Evolutionary conservation across 2,888 invertebrate genomes (phyloP).

Genomic region (Patella pellucida): DNA sequence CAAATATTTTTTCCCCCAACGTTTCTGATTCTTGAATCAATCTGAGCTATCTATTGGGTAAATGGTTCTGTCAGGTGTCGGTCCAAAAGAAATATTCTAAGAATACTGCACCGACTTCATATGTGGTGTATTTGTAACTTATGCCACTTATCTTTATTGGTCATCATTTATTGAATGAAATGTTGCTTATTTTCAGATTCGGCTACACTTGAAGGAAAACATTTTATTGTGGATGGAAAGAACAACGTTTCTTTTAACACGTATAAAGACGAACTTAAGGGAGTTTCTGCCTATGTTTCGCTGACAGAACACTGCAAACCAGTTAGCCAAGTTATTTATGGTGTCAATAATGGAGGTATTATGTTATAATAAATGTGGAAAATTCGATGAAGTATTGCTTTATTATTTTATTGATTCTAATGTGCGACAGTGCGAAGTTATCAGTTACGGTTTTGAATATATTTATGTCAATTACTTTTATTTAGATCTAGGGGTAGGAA

Average conservation of each 20-base stretch:
- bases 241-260: constrained; percentile 17
- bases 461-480: no score
- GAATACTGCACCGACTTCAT: not conserved
- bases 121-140: no score
- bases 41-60: no score
- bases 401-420: no score
- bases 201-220: constrained; percentile 11
- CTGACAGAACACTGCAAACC: constrained; percentile 21
- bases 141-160: not conserved
- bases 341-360: constrained; percentile 8
- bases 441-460: no score
- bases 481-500: no score
- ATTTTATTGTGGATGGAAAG: constrained; percentile 12
- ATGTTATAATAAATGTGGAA: no score
- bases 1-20: no score
- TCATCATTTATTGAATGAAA: not conserved
- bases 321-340: constrained; percentile 17
- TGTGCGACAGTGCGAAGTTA: no score
- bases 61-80: no score
- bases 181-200: constrained; percentile 9
- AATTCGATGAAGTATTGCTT: no score
- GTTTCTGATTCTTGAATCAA: no score
- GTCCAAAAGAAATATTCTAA: not conserved
- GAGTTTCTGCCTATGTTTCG: not conserved
- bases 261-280: constrained; percentile 1